Evolutionary conservation across 2,797 vertebrate genomes (phyloP), one percentile per base, ranked within the genome.

Genomic region (Rhabdomys pumilio): DNA sequence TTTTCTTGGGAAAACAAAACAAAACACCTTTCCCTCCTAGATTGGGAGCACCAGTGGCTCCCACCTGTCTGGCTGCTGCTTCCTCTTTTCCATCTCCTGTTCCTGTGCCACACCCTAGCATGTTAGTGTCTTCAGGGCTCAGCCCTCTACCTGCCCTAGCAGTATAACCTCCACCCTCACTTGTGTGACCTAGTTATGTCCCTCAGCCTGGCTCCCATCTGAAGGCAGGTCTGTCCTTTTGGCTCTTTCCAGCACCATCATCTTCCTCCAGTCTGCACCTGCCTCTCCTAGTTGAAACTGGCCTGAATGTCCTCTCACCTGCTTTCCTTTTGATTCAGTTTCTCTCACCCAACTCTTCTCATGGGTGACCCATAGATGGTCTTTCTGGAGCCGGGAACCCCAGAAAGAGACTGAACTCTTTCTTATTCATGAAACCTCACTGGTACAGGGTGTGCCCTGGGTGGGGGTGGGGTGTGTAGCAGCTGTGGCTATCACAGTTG

Each of bases 321-420:
- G 3, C 22, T 38, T 55, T 76, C 9, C 24, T 96, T 55, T 65
- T 34, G 94, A 83, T 97, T 98, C 97, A 19, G 92, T 41, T 92
- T n/a, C 98, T 14, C 14, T 96, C 96, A 75, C 13, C 41, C 10
- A 20, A 0, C 29, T 31, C 17, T 76, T 57, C 57, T 31, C 26
- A 22, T 19, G 22, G 59, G 59, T 1, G 7, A 17, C 34, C 38
- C 31, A 1, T 34, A 22, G 12, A 34, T 59, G 69, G 50, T 50
- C 76, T 79, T 79, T 73, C 19, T 77, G 63, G 55, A 79, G 63
- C 90, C 1, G 0, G 47, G 11, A 22, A 53, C 53, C 3, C 4
- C 4, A 0, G 38, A 79, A n/a, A 57, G 11, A 53, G 80, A 53
- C 61, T 9, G 17, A 55, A n/a, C 44, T 31, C 81, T 82, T 44